These are phyloP conservation scores for Chlorodrepanis virens DNA, from an alignment of 2,113 vertebrate species.

Conservation along the genomic window DNA sequence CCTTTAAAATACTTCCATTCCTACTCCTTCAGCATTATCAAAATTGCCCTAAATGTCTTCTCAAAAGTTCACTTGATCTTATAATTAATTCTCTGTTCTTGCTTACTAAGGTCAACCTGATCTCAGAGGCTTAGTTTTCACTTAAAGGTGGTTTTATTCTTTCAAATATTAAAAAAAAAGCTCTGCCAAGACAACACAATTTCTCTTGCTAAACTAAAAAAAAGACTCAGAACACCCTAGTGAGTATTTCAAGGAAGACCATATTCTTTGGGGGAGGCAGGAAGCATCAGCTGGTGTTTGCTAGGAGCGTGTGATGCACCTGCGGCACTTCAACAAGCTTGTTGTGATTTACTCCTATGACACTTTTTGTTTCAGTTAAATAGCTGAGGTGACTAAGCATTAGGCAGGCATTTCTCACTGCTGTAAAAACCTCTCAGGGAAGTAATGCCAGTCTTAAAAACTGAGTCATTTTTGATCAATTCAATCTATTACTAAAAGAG, in stretches of 20 bases:
- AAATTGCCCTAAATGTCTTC: not conserved
- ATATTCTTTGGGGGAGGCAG: not conserved
- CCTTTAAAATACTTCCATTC: not conserved
- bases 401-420: not conserved
- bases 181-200: not conserved
- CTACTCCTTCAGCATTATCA: not conserved
- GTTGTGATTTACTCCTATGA: not conserved
- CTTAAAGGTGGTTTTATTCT: not conserved
- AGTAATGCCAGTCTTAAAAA: not conserved
- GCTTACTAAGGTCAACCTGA: not conserved
- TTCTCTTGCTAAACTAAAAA: not conserved
- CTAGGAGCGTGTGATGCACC: not conserved
- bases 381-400: not conserved
- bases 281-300: not conserved
- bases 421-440: not conserved
- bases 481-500: not conserved
- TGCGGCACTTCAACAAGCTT: not conserved
- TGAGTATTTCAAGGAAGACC: not conserved
- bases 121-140: not conserved
- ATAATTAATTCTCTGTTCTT: not conserved
- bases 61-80: not conserved
- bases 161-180: not conserved
- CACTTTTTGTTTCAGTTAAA: not conserved
- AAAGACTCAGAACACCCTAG: not conserved
- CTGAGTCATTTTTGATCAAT: not conserved